Conservation (phyloP, 2,113 vertebrate genomes). For the Tragulus kanchil region DNA sequence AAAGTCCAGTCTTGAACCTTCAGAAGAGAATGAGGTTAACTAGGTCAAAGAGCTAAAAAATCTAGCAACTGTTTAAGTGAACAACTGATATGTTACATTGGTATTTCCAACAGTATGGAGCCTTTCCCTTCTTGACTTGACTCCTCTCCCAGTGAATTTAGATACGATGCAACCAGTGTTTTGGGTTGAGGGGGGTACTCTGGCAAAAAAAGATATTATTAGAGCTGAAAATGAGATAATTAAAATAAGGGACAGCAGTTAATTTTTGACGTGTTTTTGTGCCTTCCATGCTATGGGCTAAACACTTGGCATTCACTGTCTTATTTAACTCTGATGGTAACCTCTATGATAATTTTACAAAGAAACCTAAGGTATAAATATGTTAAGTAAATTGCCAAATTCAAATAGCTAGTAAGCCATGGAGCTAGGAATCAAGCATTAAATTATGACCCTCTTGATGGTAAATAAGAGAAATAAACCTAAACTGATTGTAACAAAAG, state of each 20-base stretch:
- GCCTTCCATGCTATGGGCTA: neutral
- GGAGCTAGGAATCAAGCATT: neutral
- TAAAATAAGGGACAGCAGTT: neutral
- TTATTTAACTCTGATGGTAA: neutral
- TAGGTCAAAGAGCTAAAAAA: neutral
- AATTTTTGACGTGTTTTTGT: too few relatives aligned
- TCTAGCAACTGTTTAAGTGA: neutral
- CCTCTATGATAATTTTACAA: neutral
- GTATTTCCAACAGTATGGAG: neutral
- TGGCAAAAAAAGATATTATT: neutral
- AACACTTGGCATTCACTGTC: neutral
- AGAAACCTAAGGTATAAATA: too few relatives aligned
- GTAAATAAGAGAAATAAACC: slow-evolving; percentile 5
- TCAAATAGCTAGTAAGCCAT: neutral
- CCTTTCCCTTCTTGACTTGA: neutral
- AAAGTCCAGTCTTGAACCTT: neutral
- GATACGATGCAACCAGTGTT: neutral
- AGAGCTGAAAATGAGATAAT: neutral
- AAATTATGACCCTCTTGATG: neutral
- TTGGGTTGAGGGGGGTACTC: too few relatives aligned
- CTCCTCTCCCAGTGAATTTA: neutral
- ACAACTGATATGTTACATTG: neutral
- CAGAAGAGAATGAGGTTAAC: neutral
- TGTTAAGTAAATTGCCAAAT: neutral
- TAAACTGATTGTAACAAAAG: neutral